Evolutionary conservation across 1,140 invertebrate species (phyloP).

Genomic region (Ganaspis sp.): DNA sequence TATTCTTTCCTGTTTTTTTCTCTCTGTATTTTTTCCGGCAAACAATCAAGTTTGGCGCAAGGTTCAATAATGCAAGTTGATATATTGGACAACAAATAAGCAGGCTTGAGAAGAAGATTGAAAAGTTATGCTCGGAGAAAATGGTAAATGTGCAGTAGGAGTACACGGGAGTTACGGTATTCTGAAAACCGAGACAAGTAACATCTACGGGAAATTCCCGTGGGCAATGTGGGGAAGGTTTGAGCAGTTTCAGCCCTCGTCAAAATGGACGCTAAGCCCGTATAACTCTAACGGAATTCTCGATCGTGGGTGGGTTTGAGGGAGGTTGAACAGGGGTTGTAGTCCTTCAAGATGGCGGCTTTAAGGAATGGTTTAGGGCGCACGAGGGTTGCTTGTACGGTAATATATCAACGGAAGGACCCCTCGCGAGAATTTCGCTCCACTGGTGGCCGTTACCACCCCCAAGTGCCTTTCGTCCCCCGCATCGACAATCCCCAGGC

Average conservation of each 20-base stretch:
- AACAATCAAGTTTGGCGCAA: no score
- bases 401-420: slow-evolving; percentile 71
- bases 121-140: neutral
- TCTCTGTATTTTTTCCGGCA: no score
- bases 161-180: neutral
- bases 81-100: neutral
- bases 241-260: slow-evolving; percentile 57
- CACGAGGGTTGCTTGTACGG: slow-evolving; percentile 65
- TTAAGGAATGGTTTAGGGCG: slow-evolving; percentile 74
- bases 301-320: slow-evolving; percentile 72
- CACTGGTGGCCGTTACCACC: slow-evolving; percentile 65
- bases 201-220: slow-evolving; percentile 48
- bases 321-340: slow-evolving; percentile 48
- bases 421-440: slow-evolving; percentile 55
- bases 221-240: slow-evolving; percentile 43
- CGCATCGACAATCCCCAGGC: slow-evolving; percentile 32
- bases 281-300: slow-evolving; percentile 76
- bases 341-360: slow-evolving; percentile 76
- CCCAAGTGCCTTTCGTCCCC: slow-evolving; percentile 51
- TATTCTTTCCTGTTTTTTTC: no score
- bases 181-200: neutral
- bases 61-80: neutral
- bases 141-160: slow-evolving; percentile 1
- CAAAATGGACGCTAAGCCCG: slow-evolving; percentile 76
- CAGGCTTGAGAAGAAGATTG: neutral